These are phyloP conservation scores for Caloenas nicobarica DNA, from an alignment of 2,113 vertebrate species.

Conservation along the genomic window DNA sequence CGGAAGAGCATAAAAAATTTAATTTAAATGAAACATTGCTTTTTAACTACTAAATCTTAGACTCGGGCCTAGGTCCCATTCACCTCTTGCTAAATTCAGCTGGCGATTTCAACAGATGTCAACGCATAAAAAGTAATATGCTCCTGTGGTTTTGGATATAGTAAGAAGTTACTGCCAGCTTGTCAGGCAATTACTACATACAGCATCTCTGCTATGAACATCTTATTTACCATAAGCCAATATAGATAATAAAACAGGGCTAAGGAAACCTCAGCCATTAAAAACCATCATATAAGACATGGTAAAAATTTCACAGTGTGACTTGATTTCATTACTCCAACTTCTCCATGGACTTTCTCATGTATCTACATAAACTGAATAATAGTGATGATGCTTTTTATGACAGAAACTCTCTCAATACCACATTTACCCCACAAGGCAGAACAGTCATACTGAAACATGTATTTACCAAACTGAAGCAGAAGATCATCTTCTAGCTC, in stretches of 20 bases:
- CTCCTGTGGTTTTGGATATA: background rate
- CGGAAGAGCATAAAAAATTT: background rate
- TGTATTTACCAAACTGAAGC: constrained; percentile 87
- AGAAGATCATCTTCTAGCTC: constrained; percentile 87
- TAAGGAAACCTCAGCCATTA: background rate
- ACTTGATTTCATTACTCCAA: background rate
- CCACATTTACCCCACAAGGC: background rate
- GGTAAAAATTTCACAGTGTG: background rate
- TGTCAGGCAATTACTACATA: background rate
- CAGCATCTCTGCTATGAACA: background rate
- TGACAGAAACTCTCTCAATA: background rate
- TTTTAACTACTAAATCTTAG: background rate
- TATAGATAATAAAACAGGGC: background rate
- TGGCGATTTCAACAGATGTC: background rate
- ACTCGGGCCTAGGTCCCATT: background rate
- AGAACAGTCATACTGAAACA: background rate
- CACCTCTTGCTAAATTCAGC: background rate
- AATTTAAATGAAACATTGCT: background rate
- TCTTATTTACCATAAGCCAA: background rate
- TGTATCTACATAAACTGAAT: rapidly evolving
- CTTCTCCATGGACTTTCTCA: rapidly evolving
- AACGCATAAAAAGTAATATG: background rate
- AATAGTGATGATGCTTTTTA: rapidly evolving
- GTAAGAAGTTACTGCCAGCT: background rate
- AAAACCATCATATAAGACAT: rapidly evolving